Percentiles rank a stretch among this genome's conserved stretches.
Evolutionary conservation across 2,888 invertebrate species (phyloP).

Genomic region (Drosophila ezoana): DNA sequence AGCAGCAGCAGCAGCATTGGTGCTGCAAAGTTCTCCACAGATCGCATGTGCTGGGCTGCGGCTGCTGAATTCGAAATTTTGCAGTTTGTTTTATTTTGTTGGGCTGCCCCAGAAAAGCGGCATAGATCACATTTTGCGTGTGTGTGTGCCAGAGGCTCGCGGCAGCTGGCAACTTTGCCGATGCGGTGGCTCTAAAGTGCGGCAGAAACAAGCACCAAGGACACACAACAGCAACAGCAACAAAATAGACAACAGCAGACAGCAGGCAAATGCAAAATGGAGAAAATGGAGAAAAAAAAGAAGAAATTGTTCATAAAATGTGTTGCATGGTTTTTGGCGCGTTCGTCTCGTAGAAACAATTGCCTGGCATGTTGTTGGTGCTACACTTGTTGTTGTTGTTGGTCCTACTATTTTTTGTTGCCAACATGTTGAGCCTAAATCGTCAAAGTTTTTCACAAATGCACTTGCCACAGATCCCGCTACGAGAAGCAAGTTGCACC

Average conservation of each 20-base stretch:
- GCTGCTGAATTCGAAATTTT: slow-evolving; percentile 78
- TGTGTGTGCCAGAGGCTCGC: slow-evolving; percentile 40
- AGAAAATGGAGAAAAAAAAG: slow-evolving; percentile 26
- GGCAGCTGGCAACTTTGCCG: slow-evolving; percentile 70
- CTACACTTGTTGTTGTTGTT: slow-evolving; percentile 39
- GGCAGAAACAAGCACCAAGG: slow-evolving; percentile 66
- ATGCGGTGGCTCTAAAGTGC: slow-evolving; percentile 71
- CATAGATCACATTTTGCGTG: slow-evolving; percentile 74
- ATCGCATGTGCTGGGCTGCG: slow-evolving; percentile 75
- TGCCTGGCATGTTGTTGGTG: slow-evolving; percentile 53
- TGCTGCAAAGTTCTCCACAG: slow-evolving; percentile 60
- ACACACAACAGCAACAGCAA: slow-evolving; percentile 43
- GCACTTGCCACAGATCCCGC: slow-evolving; percentile 71
- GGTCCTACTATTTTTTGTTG: slow-evolving; percentile 22
- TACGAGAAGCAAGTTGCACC: slow-evolving; percentile 15
- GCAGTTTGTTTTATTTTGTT: slow-evolving; percentile 64
- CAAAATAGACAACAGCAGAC: slow-evolving; percentile 29
- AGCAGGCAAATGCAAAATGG: slow-evolving; percentile 40
- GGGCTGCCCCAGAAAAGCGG: slow-evolving; percentile 53
- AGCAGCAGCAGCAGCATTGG: slow-evolving; percentile 14
- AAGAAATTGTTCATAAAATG: slow-evolving; percentile 69
- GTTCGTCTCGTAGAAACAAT: slow-evolving; percentile 57
- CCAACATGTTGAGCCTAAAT: slow-evolving; percentile 83
- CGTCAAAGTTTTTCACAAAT: slow-evolving; percentile 81
- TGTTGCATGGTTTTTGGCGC: slow-evolving; percentile 68